A percentile compares a stretch with the other conserved stretches of the same genome.
Conservation (phyloP, 1,140 invertebrate species). For the Myzus persicae region DNA sequence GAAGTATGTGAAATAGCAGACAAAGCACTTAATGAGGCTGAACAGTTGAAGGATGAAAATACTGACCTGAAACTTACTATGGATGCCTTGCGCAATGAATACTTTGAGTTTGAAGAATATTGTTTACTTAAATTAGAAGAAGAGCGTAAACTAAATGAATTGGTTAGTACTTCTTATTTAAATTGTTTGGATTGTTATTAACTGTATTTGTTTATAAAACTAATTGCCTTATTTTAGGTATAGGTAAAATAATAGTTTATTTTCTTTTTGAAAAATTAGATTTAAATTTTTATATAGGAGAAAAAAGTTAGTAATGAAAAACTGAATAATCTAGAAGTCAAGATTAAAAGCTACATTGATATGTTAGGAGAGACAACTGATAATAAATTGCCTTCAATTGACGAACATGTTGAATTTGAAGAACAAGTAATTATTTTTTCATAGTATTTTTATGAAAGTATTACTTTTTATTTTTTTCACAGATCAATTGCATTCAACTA, state of each 20-base stretch:
- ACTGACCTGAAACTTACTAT: constrained; percentile 75
- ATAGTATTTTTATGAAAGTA: not conserved
- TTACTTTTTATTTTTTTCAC: constrained; percentile 4
- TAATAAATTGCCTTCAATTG: constrained; percentile 75
- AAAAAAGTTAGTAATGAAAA: constrained; percentile 80
- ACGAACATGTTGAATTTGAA: constrained; percentile 77
- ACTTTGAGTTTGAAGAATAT: constrained; percentile 85
- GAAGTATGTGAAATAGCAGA: constrained; percentile 33
- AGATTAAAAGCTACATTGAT: constrained; percentile 83
- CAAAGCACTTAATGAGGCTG: constrained; percentile 54
- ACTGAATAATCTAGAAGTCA: constrained; percentile 74
- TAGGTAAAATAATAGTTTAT: not conserved
- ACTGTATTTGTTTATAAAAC: not conserved
- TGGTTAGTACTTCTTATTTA: constrained; percentile 62
- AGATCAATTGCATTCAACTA: constrained; percentile 53
- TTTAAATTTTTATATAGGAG: constrained; percentile 65
- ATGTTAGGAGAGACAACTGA: constrained; percentile 70
- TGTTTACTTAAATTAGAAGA: constrained; percentile 81
- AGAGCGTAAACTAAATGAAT: constrained; percentile 77
- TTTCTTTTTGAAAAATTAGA: not conserved
- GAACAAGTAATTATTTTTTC: constrained; percentile 66
- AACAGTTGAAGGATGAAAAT: constrained; percentile 68
- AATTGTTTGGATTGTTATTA: not conserved
- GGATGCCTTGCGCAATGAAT: constrained; percentile 77
- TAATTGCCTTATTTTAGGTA: not conserved